phyloP scores from a whole-genome alignment of 2,888 invertebrate species.

The Meganola albula region DNA sequence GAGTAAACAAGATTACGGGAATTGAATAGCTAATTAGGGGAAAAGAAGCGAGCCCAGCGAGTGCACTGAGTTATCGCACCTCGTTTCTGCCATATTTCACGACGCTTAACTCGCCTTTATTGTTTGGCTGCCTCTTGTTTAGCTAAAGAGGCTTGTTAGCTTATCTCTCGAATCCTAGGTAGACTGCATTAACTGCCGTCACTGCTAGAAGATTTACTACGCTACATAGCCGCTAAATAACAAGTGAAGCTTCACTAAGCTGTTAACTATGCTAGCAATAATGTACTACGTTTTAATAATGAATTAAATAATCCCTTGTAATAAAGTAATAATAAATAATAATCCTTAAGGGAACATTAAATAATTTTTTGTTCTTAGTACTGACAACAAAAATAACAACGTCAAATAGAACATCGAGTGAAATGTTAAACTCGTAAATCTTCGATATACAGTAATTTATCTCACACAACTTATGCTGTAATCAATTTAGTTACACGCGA shows the following conservation, averaged over 20 bases:
- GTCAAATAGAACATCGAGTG: background rate
- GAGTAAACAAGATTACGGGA: conserved; percentile 77
- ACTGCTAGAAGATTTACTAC: conserved; percentile 55
- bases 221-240: conserved; percentile 45
- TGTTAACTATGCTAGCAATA: conserved; percentile 21
- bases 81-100: conserved; percentile 73
- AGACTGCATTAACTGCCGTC: conserved; percentile 67
- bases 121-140: conserved; percentile 69
- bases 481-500: conserved; percentile 36
- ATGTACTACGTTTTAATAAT: too few species aligned
- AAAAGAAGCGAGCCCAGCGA: conserved; percentile 67
- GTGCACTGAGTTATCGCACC: conserved; percentile 64
- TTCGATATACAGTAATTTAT: conserved; percentile 10
- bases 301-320: too few species aligned
- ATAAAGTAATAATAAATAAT: too few species aligned
- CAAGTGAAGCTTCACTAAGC: conserved; percentile 25
- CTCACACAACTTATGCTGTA: conserved; percentile 22
- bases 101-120: conserved; percentile 70
- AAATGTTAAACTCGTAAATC: conserved; percentile 14
- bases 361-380: too few species aligned
- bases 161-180: conserved; percentile 66
- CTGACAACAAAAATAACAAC: too few species aligned
- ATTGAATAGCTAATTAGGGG: conserved; percentile 77
- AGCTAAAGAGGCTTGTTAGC: conserved; percentile 71
- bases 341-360: too few species aligned